These are phyloP conservation scores for Acanthurus lineatus DNA, from an alignment of 2,797 vertebrate genomes.

Conservation along the genomic window DNA sequence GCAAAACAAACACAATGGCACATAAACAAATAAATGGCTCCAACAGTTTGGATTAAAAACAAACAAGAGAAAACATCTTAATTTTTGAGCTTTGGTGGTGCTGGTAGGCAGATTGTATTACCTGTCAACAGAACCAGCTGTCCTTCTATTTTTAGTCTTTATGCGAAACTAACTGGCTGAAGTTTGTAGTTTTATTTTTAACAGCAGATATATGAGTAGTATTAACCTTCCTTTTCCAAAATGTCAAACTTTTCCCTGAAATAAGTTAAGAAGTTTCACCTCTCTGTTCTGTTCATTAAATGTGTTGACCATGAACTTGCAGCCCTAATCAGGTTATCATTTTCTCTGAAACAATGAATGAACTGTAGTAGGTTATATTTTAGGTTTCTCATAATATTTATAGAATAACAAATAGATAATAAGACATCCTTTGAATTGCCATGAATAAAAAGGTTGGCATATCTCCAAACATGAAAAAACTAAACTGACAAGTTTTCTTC, in stretches of 20 bases:
- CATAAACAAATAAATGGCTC: no score
- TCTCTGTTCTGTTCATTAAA: not conserved
- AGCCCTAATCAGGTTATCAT: not conserved
- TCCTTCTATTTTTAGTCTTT: no score
- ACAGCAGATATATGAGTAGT: not conserved
- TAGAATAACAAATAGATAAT: not conserved
- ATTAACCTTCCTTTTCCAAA: not conserved
- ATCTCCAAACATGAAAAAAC: not conserved
- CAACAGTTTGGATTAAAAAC: no score
- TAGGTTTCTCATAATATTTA: not conserved
- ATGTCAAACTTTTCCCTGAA: not conserved
- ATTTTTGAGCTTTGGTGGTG: no score
- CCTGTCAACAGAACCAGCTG: no score
- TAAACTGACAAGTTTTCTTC: not conserved
- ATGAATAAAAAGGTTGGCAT: not conserved
- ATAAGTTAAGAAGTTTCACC: not conserved
- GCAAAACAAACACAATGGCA: no score
- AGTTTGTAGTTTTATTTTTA: not conserved
- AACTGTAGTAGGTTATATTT: not conserved
- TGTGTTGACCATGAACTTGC: constrained; percentile 3
- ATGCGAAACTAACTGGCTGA: no score
- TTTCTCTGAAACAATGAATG: not conserved
- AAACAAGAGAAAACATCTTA: no score
- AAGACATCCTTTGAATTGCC: not conserved
- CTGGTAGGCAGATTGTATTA: no score